Evolutionary conservation across 1,140 invertebrate species (phyloP).

Genomic region (Drosophila yakuba): DNA sequence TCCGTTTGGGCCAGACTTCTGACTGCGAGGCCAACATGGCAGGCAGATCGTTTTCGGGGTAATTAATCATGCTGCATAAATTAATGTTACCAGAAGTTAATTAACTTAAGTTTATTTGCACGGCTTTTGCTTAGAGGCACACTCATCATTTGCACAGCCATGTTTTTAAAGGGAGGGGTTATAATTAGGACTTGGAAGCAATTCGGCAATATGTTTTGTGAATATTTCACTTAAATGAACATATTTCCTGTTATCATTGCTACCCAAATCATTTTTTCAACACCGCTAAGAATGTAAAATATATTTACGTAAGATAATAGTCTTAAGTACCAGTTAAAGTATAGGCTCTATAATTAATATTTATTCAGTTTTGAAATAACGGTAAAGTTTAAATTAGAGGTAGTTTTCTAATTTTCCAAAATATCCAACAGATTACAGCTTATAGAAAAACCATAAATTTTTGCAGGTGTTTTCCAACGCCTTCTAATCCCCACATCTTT

Average conservation of each 20-base stretch:
- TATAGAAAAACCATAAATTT: too few species aligned
- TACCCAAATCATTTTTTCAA: too few species aligned
- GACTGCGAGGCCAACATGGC: slow-evolving; percentile 45
- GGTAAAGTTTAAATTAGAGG: too few species aligned
- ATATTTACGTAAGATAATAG: too few species aligned
- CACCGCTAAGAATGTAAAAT: too few species aligned
- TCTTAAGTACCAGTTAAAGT: too few species aligned
- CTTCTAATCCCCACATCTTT: slow-evolving; percentile 17
- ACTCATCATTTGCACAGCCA: slow-evolving; percentile 35
- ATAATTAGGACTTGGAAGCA: not conserved
- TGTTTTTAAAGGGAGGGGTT: not conserved
- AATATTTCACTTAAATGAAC: not conserved
- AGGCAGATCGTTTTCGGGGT: slow-evolving; percentile 54
- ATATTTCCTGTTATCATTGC: not conserved
- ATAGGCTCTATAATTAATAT: too few species aligned
- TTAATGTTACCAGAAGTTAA: slow-evolving; percentile 79
- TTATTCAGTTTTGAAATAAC: too few species aligned
- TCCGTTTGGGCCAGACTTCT: slow-evolving; percentile 7
- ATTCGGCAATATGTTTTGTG: not conserved
- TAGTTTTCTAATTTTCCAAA: not conserved
- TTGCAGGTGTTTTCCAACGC: slow-evolving; percentile 24
- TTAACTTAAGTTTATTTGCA: slow-evolving; percentile 80
- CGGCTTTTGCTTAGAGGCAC: slow-evolving; percentile 49
- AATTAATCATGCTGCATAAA: slow-evolving; percentile 80
- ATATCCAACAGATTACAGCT: not conserved